Evolutionary conservation across 1,140 invertebrate species (phyloP).

Genomic region (Macrocentrus cingulum): DNA sequence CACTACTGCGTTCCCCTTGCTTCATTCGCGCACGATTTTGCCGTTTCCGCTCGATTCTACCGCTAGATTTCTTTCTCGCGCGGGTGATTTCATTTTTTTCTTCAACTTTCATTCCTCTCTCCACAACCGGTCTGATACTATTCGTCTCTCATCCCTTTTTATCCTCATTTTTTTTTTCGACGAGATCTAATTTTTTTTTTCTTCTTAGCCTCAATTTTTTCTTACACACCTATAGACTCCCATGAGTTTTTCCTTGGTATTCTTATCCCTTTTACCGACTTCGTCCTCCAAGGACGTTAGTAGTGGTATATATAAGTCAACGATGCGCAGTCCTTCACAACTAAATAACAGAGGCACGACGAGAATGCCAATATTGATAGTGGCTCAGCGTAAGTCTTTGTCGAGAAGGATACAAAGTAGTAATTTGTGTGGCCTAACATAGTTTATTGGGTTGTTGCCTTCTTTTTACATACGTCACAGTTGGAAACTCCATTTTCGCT

Average conservation of each 20-base stretch:
- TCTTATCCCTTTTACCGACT: neutral
- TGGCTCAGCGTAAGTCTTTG: neutral
- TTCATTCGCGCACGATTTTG: neutral
- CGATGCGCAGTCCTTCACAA: too few relatives aligned
- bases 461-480: too few relatives aligned
- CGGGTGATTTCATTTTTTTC: neutral
- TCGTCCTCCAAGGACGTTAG: too few relatives aligned
- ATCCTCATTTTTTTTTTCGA: neutral
- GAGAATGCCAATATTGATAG: conserved; percentile 12
- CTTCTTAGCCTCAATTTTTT: neutral
- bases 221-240: neutral
- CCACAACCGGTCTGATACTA: neutral
- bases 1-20: neutral
- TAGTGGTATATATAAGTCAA: too few relatives aligned
- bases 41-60: conserved; percentile 13
- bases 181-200: neutral
- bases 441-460: too few relatives aligned
- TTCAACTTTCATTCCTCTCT: neutral
- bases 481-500: too few relatives aligned
- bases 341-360: neutral
- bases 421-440: too few relatives aligned
- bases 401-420: neutral
- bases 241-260: neutral
- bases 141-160: neutral
- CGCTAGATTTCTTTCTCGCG: conserved; percentile 5